Evolutionary conservation across 2,797 vertebrate species (phyloP), one percentile per base, ranked within the genome.

Genomic region (Leptatherina wallacei): DNA sequence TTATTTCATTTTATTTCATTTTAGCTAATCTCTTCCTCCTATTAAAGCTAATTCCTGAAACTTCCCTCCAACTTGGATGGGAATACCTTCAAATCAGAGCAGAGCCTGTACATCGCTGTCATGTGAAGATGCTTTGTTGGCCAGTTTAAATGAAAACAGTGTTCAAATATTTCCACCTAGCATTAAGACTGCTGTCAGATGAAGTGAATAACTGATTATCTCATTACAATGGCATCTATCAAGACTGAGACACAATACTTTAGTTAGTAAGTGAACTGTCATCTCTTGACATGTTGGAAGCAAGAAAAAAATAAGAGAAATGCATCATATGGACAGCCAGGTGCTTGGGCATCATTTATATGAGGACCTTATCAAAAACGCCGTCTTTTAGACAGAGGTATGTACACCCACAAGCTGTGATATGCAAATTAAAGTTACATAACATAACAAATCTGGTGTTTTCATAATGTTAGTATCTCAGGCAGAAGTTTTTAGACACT

Each of bases 391-490:
- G n/a, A 65, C 18, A 24, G 1, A 2, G 3, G 14, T 24, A 44
- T 30, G 16, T n/a, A 57, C 35, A 40, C 22, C 6, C 2, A 9
- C 42, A 57, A 29, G 36, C 27, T 65, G 24, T 73, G 30, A 61
- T 69, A 13, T 57, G 58, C 6, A 72, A 56, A 24, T 54, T 22
- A n/a, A n/a, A 20, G 1, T 42, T 49, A 11, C n/a, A 49, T 49
- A 22, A 36, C 4, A n/a, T 9, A 35, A 12, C 38, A 55, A 40
- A 22, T 51, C 0, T 58, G 30, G 11, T 8, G 0, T 20, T 47
- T 69, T 60, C 3, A 51, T 7, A 52, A 63, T 52, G 60, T 35
- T 65, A 67, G 32, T 16, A 10, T 52, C 57, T 67, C 40, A 32
- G 30, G 24, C 51, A 22, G 55, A 69, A 32, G 18, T 30, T 30